phyloP scores from a whole-genome alignment of 2,113 vertebrate genomes.

The Peromyscus polionotus region DNA sequence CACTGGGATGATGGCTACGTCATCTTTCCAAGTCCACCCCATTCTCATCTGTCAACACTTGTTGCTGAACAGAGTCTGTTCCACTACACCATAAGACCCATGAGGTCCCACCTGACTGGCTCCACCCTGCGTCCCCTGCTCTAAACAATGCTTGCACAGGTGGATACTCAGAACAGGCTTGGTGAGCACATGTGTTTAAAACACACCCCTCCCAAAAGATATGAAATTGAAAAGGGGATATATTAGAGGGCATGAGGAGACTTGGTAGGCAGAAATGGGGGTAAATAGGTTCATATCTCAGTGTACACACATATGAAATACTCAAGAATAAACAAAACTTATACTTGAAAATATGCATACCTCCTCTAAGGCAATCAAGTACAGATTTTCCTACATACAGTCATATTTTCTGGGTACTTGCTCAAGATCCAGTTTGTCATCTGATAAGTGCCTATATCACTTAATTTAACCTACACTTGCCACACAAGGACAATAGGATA shows the following conservation, averaged over 20 bases:
- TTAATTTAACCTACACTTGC: background rate
- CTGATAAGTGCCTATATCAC: background rate
- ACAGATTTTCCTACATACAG: background rate
- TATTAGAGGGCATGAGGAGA: too few relatives aligned
- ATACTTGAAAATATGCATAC: background rate
- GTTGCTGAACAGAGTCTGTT: background rate
- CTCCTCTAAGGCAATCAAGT: background rate
- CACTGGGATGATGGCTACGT: background rate
- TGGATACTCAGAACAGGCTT: background rate
- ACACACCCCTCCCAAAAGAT: background rate
- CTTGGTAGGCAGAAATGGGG: background rate
- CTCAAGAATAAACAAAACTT: background rate
- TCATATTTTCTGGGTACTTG: background rate
- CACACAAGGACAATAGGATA: background rate
- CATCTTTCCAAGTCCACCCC: background rate
- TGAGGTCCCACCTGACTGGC: background rate
- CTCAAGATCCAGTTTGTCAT: background rate
- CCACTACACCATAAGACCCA: background rate
- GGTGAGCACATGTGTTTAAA: background rate
- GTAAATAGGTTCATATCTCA: background rate
- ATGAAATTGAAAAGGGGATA: background rate
- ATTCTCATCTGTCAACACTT: background rate
- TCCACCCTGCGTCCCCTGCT: background rate
- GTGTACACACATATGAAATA: background rate
- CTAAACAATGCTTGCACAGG: background rate